A percentile compares a stretch with the other conserved stretches of the same genome.
phyloP scores from a whole-genome alignment of 2,797 vertebrate species.

The Melanotaenia maccullochi region DNA sequence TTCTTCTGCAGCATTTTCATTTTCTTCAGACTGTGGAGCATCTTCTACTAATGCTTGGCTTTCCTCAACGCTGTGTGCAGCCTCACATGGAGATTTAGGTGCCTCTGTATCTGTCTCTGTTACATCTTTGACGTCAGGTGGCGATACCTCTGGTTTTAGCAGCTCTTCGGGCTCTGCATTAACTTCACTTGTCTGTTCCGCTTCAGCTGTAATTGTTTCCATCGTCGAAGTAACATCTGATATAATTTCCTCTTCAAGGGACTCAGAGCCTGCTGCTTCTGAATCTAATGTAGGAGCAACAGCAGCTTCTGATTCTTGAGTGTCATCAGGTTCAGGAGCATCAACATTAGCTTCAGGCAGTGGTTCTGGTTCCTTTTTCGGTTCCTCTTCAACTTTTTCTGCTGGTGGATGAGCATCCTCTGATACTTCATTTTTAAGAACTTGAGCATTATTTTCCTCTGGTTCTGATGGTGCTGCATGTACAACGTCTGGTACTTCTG shows the following conservation, averaged over 20 bases:
- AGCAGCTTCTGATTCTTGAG: slow-evolving; percentile 4
- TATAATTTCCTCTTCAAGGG: slow-evolving; percentile 36
- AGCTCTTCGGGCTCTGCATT: background rate
- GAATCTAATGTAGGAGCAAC: background rate
- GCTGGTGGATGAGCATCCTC: background rate
- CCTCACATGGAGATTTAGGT: slow-evolving; percentile 14
- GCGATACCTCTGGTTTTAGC: slow-evolving; percentile 15
- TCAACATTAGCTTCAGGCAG: background rate
- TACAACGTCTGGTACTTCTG: slow-evolving; percentile 17
- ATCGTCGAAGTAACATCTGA: background rate
- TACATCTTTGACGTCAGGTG: slow-evolving; percentile 24
- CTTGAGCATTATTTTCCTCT: background rate
- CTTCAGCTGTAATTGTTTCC: slow-evolving; percentile 5
- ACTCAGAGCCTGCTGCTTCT: background rate
- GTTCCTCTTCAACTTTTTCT: slow-evolving; percentile 39
- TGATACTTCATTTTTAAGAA: slow-evolving; percentile 34
- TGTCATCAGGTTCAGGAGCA: background rate
- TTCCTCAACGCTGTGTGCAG: slow-evolving; percentile 30
- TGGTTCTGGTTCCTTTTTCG: background rate
- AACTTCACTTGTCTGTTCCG: slow-evolving; percentile 3
- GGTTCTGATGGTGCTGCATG: slow-evolving; percentile 16
- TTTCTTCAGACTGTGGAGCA: slow-evolving; percentile 7
- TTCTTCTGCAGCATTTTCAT: slow-evolving; percentile 22
- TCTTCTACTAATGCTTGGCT: slow-evolving; percentile 7
- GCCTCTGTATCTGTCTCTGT: slow-evolving; percentile 21